Percentiles rank a stretch among this genome's conserved stretches.
These are phyloP conservation scores for Aldabrachelys gigantea DNA, from an alignment of 2,113 vertebrate genomes.

Conservation along the genomic window DNA sequence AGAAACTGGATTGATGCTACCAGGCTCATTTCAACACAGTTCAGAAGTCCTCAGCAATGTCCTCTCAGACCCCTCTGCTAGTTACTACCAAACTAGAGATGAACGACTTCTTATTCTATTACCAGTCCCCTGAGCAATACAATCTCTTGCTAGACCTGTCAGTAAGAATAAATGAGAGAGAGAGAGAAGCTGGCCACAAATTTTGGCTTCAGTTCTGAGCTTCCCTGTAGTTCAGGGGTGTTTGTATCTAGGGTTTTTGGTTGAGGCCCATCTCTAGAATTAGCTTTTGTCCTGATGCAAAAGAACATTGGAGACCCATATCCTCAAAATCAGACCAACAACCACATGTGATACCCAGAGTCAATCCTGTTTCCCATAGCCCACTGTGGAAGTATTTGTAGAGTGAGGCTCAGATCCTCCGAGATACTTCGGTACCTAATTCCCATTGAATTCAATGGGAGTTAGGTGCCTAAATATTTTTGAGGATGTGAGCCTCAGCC, in stretches of 20 bases:
- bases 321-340: neutral
- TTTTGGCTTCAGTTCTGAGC: neutral
- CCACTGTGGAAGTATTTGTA: neutral
- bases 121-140: slow-evolving; percentile 7
- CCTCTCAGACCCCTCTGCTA: neutral
- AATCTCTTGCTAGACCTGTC: slow-evolving; percentile 11
- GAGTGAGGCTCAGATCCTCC: neutral
- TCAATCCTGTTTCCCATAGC: neutral
- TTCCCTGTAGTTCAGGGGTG: slow-evolving; percentile 1
- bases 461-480: neutral
- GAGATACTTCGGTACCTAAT: neutral
- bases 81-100: neutral
- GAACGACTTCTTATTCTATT: too few relatives aligned
- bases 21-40: neutral
- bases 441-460: too few relatives aligned
- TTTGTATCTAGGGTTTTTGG: neutral
- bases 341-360: neutral
- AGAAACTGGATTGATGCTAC: neutral
- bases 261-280: neutral
- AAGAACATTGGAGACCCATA: neutral
- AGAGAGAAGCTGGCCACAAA: neutral
- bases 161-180: neutral
- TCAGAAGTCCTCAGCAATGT: neutral
- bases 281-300: slow-evolving; percentile 4
- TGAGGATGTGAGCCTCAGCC: neutral